Base-by-base conservation (phyloP, 1,140 invertebrate genomes). In the Trichogramma pretiosum region DNA sequence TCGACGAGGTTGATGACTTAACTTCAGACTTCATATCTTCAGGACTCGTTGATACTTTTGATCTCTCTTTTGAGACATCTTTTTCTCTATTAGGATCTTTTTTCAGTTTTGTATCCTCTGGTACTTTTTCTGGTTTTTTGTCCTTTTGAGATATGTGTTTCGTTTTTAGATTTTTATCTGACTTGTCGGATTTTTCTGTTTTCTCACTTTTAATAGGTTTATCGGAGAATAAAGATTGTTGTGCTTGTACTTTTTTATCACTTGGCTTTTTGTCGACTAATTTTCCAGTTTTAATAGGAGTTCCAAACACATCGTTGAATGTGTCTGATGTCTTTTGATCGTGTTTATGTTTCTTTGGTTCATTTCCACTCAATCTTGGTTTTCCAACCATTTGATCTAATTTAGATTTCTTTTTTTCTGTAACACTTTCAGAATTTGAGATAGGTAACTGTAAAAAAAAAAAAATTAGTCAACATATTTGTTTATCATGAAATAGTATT, bases 301-400 rank as follows among this genome's bases (percentile, higher is more conserved):
- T 67, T 1, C 88, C 87, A 72, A 91, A 91, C 38, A 93, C 68
- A 51, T 80, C 82, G 30, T 80, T 80, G 66, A 89, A 90, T 38
- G 80, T 77, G 56, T 77, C 81, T 50, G 76, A 78, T 57, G 65
- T 67, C 58, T 76, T 81, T 23, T 74, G 66, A 56, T 82, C 82
- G 17, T 79, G 75, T 42, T 80, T 77, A 39, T 74, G 68, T 43
- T 79, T 80, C 59, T 80, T 82, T 21, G 68, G 64, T 16, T 77
- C 75, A 43, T 68, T 60, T 19, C 72, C 76, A 55, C 77, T 76
- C 33, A 81, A 64, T 65, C 85, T 89, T 30, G 78, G 80, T 67
- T 84, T 87, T 36, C 78, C 80, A 16, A 79, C 68, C 62, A 82
- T 74, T 24, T 62, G 56, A 19, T 62, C 47, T 3, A 61, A 39